phyloP scores from a whole-genome alignment of 2,113 vertebrate species.

The Tamias sibiricus region DNA sequence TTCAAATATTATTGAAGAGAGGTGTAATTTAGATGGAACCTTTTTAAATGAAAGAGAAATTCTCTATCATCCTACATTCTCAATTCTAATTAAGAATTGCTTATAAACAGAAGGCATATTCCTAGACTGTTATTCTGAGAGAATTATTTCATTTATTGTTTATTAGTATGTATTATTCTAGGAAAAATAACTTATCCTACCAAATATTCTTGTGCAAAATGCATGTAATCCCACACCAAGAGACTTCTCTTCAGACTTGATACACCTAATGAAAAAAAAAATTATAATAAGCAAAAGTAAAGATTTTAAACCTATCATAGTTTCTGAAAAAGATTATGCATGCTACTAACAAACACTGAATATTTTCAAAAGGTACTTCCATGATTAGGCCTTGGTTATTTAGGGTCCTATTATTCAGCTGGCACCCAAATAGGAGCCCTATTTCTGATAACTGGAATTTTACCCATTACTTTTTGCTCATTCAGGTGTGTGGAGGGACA shows the following conservation, averaged over 20 bases:
- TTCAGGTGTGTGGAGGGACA: not conserved
- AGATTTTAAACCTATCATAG: not conserved
- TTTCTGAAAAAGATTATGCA: not conserved
- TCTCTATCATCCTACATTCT: not conserved
- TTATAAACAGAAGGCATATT: not conserved
- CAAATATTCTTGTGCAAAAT: constrained; percentile 85
- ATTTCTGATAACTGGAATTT: not conserved
- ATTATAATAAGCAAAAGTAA: constrained; percentile 12
- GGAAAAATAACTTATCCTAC: constrained; percentile 79
- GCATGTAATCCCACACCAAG: constrained; percentile 88
- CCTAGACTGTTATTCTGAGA: not conserved
- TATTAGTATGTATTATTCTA: not conserved
- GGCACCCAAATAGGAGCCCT: not conserved
- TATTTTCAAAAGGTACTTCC: not conserved
- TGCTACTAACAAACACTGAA: not conserved
- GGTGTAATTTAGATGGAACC: not conserved
- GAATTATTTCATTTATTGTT: constrained; percentile 22
- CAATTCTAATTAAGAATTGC: not conserved
- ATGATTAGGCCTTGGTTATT: not conserved
- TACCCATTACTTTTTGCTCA: not conserved
- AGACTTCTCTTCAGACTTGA: constrained; percentile 88
- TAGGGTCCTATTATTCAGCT: not conserved
- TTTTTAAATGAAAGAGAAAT: not conserved
- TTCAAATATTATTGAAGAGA: not conserved
- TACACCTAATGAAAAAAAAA: constrained; percentile 79